phyloP scores from a whole-genome alignment of 2,888 invertebrate species.

The Sylvicola cinctus region DNA sequence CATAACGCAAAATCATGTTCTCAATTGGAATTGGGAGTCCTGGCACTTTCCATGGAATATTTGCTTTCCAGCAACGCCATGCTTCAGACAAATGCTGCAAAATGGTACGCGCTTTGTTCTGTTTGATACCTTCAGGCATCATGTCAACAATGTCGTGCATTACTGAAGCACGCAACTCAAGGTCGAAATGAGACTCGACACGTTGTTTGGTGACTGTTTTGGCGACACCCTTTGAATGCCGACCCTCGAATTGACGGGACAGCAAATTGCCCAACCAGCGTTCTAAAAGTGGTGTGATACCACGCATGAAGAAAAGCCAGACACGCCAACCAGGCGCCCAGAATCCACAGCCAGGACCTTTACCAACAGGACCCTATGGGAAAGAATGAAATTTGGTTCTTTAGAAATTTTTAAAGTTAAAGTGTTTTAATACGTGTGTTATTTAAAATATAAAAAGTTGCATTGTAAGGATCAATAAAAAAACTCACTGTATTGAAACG shows the following conservation, averaged over 20 bases:
- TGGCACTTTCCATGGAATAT: conserved; percentile 99
- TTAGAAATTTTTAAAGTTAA: no score
- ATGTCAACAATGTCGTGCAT: conserved; percentile 99
- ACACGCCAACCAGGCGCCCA: conserved; percentile 99
- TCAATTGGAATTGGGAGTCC: conserved; percentile 98
- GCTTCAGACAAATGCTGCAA: conserved; percentile 97
- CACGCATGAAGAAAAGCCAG: conserved; percentile 99
- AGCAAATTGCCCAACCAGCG: conserved; percentile 98
- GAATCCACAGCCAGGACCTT: conserved; percentile 95
- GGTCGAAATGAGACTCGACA: conserved; percentile 98
- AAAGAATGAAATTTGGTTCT: conserved; percentile 9
- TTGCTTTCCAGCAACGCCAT: conserved; percentile 99
- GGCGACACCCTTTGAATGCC: conserved; percentile 98
- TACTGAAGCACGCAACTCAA: conserved; percentile 91
- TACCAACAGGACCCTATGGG: conserved; percentile 81
- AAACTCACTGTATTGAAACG: conserved; percentile 83
- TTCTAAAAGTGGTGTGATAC: conserved; percentile 93
- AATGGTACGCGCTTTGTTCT: conserved; percentile 97
- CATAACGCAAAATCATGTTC: conserved; percentile 98
- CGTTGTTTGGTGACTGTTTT: conserved; percentile 99
- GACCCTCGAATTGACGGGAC: conserved; percentile 95
- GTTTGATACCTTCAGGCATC: conserved; percentile 99
- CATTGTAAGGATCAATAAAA: conserved; percentile 1
- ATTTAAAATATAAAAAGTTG: conserved; percentile 3
- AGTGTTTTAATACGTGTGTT: no score